These are phyloP conservation scores for Phacellophora camtschatica DNA, from an alignment of 30 jellyfish, hydroid and myxozoan genomes.

Conservation along the genomic window DNA sequence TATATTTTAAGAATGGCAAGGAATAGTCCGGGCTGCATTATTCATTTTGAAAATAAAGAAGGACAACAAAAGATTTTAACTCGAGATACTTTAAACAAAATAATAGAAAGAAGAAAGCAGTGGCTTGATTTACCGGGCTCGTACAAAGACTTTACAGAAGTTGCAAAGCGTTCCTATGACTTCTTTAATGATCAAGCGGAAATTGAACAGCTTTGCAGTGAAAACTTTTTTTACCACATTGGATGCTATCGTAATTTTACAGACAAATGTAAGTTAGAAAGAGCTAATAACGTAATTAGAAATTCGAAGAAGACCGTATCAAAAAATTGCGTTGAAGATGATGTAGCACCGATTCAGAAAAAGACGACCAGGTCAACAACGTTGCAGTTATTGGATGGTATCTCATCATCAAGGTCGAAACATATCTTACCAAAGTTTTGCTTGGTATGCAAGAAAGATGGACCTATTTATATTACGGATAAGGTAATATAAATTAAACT, in stretches of 20 bases:
- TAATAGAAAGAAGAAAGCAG: slow-evolving; percentile 35
- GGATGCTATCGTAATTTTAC: slow-evolving; percentile 28
- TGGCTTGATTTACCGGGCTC: slow-evolving; percentile 12
- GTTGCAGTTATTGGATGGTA: slow-evolving; percentile 1
- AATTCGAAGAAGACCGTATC: neutral
- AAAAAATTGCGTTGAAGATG: neutral
- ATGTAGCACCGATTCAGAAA: slow-evolving; percentile 2
- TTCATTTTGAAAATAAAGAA: slow-evolving; percentile 39
- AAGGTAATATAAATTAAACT: slow-evolving; percentile 4
- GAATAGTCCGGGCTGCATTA: slow-evolving; percentile 29
- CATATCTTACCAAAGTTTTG: slow-evolving; percentile 41
- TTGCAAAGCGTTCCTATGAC: slow-evolving; percentile 14
- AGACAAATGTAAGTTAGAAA: neutral
- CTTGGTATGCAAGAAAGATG: slow-evolving; percentile 46
- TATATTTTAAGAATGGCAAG: neutral
- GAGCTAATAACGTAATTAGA: neutral
- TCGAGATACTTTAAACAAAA: neutral
- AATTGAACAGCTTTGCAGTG: slow-evolving; percentile 13
- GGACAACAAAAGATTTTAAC: slow-evolving; percentile 9
- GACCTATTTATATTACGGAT: slow-evolving; percentile 31
- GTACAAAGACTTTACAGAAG: slow-evolving; percentile 28
- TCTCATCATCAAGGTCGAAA: neutral
- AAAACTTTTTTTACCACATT: slow-evolving; percentile 6
- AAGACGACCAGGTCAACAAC: slow-evolving; percentile 18
- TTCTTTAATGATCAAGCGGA: slow-evolving; percentile 20